These are phyloP conservation scores for Chiloscyllium punctatum DNA, from an alignment of 2,797 vertebrate species.

Conservation along the genomic window DNA sequence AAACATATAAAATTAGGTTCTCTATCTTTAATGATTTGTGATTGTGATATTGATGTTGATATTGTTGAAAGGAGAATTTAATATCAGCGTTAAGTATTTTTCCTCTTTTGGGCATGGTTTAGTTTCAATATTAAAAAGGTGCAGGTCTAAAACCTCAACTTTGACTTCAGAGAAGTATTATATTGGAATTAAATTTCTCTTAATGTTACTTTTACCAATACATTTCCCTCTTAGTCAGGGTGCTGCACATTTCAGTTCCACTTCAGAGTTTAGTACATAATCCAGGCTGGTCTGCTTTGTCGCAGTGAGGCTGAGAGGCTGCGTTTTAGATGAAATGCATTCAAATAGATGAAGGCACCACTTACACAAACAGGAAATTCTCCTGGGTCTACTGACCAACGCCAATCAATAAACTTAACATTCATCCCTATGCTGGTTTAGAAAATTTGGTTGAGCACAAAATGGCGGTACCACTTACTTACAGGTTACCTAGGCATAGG, in stretches of 20 bases:
- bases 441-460: background rate
- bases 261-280: background rate
- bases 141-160: background rate
- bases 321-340: background rate
- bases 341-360: background rate
- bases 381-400: background rate
- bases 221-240: background rate
- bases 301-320: background rate
- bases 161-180: background rate
- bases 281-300: background rate
- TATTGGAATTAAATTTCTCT: background rate
- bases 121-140: background rate
- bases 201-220: background rate
- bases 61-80: background rate
- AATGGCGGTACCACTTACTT: background rate
- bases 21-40: background rate
- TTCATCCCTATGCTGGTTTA: background rate
- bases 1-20: background rate
- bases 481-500: no score
- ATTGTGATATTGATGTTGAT: background rate
- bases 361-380: background rate
- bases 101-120: background rate
- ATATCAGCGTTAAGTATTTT: background rate
- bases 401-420: background rate
- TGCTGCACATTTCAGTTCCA: background rate